These are phyloP conservation scores for Drusus annulatus DNA, from an alignment of 1,140 invertebrate genomes.

Conservation along the genomic window DNA sequence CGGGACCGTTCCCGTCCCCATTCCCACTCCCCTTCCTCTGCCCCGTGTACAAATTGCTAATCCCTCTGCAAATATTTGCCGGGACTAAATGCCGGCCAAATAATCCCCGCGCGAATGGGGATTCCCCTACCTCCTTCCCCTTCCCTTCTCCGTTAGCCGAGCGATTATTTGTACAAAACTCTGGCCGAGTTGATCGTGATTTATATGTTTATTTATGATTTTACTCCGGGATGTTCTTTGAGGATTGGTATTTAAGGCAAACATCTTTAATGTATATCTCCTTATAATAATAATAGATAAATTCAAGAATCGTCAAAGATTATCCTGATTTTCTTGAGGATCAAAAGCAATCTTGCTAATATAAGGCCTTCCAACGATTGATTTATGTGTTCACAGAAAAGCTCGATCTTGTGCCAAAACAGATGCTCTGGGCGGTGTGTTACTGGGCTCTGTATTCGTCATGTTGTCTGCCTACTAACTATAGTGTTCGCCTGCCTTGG, in stretches of 20 bases:
- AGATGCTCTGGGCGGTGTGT: no score
- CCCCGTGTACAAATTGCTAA: slow-evolving; percentile 54
- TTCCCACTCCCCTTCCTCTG: no score
- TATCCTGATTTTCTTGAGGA: no score
- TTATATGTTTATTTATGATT: slow-evolving; percentile 38
- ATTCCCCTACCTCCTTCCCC: slow-evolving; percentile 26
- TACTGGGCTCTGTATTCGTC: no score
- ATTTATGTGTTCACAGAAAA: no score
- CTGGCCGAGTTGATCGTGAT: slow-evolving; percentile 4
- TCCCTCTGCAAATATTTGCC: slow-evolving; percentile 55
- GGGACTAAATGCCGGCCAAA: slow-evolving; percentile 54
- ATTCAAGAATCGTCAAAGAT: no score
- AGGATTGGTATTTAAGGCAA: slow-evolving; percentile 14
- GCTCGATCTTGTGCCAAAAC: no score
- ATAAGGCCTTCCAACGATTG: no score
- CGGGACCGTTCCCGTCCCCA: not conserved
- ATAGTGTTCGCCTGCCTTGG: no score
- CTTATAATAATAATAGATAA: no score
- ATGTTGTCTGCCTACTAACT: no score
- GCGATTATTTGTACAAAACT: slow-evolving; percentile 51
- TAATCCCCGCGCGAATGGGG: slow-evolving; percentile 48
- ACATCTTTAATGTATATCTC: not conserved
- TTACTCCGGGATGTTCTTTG: slow-evolving; percentile 41
- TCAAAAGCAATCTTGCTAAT: no score
- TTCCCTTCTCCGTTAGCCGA: not conserved